Evolutionary conservation across 1,140 invertebrate species (phyloP).

Genomic region (Sinonovacula constricta): DNA sequence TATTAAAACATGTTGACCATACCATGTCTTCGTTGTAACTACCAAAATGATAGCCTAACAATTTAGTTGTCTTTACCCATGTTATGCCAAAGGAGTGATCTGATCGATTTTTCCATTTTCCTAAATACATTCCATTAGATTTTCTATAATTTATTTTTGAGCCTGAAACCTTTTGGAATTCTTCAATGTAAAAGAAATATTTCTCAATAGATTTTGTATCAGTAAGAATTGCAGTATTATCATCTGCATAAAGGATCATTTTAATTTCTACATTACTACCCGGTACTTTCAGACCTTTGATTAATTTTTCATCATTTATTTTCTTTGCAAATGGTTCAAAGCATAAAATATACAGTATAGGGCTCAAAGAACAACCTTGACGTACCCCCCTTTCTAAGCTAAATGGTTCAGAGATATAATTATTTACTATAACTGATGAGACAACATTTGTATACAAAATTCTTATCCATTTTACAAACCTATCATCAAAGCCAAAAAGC

Average conservation of each 20-base stretch:
- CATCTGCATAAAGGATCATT: conserved; percentile 59
- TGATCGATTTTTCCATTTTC: conserved; percentile 52
- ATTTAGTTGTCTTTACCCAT: conserved; percentile 51
- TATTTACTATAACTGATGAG: conserved; percentile 60
- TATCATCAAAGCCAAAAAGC: conserved; percentile 53
- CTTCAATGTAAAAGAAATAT: conserved; percentile 35
- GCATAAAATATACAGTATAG: conserved; percentile 77
- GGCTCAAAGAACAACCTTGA: conserved; percentile 77
- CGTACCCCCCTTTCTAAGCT: conserved; percentile 68
- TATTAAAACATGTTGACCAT: conserved; percentile 50
- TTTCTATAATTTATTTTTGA: conserved; percentile 59
- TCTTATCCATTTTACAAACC: conserved; percentile 59
- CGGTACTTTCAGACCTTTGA: conserved; percentile 58
- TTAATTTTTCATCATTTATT: conserved; percentile 41
- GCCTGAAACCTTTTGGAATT: conserved; percentile 53
- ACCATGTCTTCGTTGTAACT: conserved; percentile 41
- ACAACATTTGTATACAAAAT: conserved; percentile 55
- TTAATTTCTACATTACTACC: conserved; percentile 46
- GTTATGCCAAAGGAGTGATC: conserved; percentile 59
- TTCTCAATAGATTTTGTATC: conserved; percentile 39
- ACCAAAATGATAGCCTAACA: conserved; percentile 56
- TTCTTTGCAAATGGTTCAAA: conserved; percentile 70
- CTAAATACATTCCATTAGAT: conserved; percentile 55
- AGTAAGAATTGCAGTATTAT: conserved; percentile 50
- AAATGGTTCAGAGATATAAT: conserved; percentile 64